A percentile compares a stretch with the other conserved stretches of the same genome.
These are phyloP conservation scores for Australoheros scitulus DNA, from an alignment of 2,113 vertebrate species.

Conservation along the genomic window DNA sequence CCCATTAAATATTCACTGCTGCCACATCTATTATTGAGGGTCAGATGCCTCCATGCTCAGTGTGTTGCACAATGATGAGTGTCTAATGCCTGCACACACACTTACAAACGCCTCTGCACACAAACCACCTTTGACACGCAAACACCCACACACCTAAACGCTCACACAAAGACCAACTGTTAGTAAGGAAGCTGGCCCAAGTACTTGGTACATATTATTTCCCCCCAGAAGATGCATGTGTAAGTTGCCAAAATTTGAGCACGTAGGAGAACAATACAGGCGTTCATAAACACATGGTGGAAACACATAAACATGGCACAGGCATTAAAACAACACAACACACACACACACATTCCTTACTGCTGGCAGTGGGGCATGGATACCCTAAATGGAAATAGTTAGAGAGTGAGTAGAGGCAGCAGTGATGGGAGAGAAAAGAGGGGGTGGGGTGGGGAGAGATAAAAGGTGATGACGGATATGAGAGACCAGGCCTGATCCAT, in stretches of 20 bases:
- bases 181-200: slow-evolving; percentile 43
- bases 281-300: slow-evolving; percentile 31
- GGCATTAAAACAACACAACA: slow-evolving; percentile 22
- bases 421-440: slow-evolving; percentile 19
- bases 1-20: slow-evolving; percentile 80
- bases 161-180: slow-evolving; percentile 67
- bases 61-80: slow-evolving; percentile 66
- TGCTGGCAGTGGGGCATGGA: slow-evolving; percentile 64
- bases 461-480: slow-evolving; percentile 66
- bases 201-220: slow-evolving; percentile 30
- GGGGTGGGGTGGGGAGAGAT: slow-evolving; percentile 12
- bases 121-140: slow-evolving; percentile 63
- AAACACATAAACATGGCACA: slow-evolving; percentile 18
- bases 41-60: slow-evolving; percentile 69
- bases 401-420: slow-evolving; percentile 44
- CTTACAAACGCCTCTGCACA: slow-evolving; percentile 64
- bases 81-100: slow-evolving; percentile 63
- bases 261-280: slow-evolving; percentile 46
- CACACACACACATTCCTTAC: slow-evolving; percentile 57
- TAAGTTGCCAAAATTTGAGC: not conserved
- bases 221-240: slow-evolving; percentile 45
- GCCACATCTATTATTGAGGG: slow-evolving; percentile 81
- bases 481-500: slow-evolving; percentile 41
- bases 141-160: slow-evolving; percentile 68
- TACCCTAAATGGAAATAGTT: slow-evolving; percentile 78